phyloP scores from a whole-genome alignment of 2,888 invertebrate genomes.

The Tridacna gigas region DNA sequence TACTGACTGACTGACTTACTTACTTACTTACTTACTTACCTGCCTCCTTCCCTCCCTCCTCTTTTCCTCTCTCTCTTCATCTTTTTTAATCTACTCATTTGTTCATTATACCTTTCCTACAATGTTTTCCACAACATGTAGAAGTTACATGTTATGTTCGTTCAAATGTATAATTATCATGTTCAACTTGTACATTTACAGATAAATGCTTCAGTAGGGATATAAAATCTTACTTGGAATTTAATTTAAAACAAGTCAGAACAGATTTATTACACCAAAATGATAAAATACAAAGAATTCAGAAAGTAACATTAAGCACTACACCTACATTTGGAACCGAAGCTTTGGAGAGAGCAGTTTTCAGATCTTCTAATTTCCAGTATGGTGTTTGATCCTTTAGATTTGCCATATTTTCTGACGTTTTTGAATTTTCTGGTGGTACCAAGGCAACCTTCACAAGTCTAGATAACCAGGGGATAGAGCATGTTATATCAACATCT shows the following conservation, averaged over 20 bases:
- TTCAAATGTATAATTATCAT: no score
- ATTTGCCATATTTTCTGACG: slow-evolving; percentile 36
- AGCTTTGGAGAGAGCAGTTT: slow-evolving; percentile 28
- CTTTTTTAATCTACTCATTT: neutral
- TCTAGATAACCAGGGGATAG: slow-evolving; percentile 47
- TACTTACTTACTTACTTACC: neutral
- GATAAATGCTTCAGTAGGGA: no score
- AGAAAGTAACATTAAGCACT: neutral
- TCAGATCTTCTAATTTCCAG: slow-evolving; percentile 47
- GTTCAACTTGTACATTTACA: no score
- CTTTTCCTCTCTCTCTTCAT: neutral
- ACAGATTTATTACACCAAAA: no score
- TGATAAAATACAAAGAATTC: no score
- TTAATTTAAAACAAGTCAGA: no score
- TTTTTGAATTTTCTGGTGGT: slow-evolving; percentile 40
- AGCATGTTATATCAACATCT: slow-evolving; percentile 34
- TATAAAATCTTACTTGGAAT: no score
- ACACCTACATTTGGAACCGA: slow-evolving; percentile 1
- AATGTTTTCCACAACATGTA: no score
- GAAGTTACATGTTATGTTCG: no score
- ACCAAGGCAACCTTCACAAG: slow-evolving; percentile 36
- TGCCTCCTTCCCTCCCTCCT: neutral
- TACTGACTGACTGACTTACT: neutral
- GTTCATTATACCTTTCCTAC: neutral
- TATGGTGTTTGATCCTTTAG: slow-evolving; percentile 39